Conservation (phyloP, 1,140 invertebrate genomes). For the Piezodorus guildinii region DNA sequence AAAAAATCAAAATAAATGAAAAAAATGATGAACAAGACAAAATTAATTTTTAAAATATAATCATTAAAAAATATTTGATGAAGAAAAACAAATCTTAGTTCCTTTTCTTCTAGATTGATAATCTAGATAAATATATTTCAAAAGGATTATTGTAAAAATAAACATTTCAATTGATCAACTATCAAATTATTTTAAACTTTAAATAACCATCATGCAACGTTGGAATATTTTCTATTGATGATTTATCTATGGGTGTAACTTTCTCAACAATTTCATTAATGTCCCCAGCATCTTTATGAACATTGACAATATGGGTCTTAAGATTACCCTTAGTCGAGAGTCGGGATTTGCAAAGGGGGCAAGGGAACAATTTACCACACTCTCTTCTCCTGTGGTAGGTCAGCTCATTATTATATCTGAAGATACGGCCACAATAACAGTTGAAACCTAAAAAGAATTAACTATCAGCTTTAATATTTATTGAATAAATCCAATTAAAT, state of each 20-base stretch:
- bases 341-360: slow-evolving; percentile 8
- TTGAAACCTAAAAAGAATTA: background rate
- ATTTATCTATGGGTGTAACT: slow-evolving; percentile 7
- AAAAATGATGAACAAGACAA: no score
- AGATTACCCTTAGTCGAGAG: slow-evolving; percentile 1
- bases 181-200: background rate
- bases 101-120: no score
- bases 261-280: slow-evolving; percentile 2
- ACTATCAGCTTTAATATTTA: no score
- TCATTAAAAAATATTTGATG: no score
- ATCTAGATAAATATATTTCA: no score
- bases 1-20: no score
- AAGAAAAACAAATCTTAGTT: no score
- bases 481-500: no score
- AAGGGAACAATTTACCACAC: slow-evolving; percentile 18
- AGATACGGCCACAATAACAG: slow-evolving; percentile 16
- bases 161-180: no score
- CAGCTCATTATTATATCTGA: slow-evolving; percentile 12
- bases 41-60: no score
- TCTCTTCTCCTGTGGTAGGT: slow-evolving; percentile 16
- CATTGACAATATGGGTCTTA: background rate
- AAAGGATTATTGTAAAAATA: no score
- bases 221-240: background rate
- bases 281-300: slow-evolving; percentile 1
- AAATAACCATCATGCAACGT: background rate